Evolutionary conservation across 2,113 vertebrate genomes (phyloP), one percentile per base, ranked within the genome.

Genomic region (Hiodon tergisus): DNA sequence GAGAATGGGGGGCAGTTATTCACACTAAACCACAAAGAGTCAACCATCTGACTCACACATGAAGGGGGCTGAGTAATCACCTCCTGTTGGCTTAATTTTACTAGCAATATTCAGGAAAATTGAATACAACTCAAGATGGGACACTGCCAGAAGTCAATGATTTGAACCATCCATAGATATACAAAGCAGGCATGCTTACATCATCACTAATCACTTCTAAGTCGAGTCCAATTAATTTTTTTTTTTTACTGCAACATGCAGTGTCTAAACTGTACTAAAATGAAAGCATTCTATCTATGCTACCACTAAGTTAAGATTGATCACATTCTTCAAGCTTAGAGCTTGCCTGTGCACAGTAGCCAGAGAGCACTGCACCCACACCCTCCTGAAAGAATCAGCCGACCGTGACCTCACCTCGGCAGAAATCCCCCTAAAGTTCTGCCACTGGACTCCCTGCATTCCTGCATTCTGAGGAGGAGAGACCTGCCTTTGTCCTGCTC

Each of bases 331-430:
- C 58, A 72, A n/a, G 59, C 59, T 13, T 58, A n/a, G 48, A 61
- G 51, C 50, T 11, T 13, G 65, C 31, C 9, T 11, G 4, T 9
- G 3, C 72, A 6, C 4, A 4, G 52, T 48, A 48, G 6, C 14
- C 60, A 4, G 7, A 48, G 60, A 84, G 61, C 77, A 57, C 47
- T 54, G 83, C 82, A 80, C 79, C 78, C 82, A 84, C 78, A 76
- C 60, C 31, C 80, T 84, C 69, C 75, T 78, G 81, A 74, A 78
- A 81, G 82, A 83, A 74, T 79, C 83, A 81, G 87, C 46, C 85
- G 83, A 82, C 80, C 69, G 87, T 91, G 88, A 92, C 82, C 87
- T 92, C 90, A 91, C 88, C 81, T 79, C 81, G 79, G 81, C 83
- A 91, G 89, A 86, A 86, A 86, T 88, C 86, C 91, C 89, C 89